phyloP scores from a whole-genome alignment of 2,797 vertebrate genomes.

The Steatocranus sp. region DNA sequence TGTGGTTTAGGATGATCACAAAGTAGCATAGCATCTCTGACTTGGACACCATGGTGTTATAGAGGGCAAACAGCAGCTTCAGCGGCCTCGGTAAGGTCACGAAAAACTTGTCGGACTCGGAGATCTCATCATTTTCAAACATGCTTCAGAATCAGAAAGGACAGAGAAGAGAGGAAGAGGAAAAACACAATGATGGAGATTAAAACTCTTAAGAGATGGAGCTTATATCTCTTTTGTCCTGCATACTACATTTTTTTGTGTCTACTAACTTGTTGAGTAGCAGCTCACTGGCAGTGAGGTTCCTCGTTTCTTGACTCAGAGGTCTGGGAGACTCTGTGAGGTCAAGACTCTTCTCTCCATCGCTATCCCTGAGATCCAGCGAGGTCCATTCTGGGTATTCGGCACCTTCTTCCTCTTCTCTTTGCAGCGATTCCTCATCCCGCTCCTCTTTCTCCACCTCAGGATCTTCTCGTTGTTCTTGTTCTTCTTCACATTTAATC shows the following conservation, averaged over 20 bases:
- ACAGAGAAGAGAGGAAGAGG: not conserved
- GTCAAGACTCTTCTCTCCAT: conserved; percentile 44
- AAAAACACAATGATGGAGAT: not conserved
- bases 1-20: conserved; percentile 77
- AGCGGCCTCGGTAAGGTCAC: conserved; percentile 48
- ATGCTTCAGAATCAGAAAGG: conserved; percentile 40
- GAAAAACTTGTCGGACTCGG: conserved; percentile 68
- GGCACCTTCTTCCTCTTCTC: conserved; percentile 11
- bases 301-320: conserved; percentile 62
- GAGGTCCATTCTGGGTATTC: conserved; percentile 21
- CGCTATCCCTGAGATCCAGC: conserved; percentile 12
- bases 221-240: not conserved
- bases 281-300: conserved; percentile 74
- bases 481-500: not conserved
- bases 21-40: conserved; percentile 79
- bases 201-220: not conserved
- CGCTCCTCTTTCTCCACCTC: not conserved
- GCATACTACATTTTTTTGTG: not conserved
- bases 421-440: not conserved
- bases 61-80: conserved; percentile 72
- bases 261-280: conserved; percentile 77
- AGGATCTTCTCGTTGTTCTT: not conserved
- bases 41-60: conserved; percentile 67
- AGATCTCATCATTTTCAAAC: conserved; percentile 70
- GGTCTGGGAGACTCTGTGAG: conserved; percentile 37